A percentile compares a stretch with the other conserved stretches of the same genome.
Evolutionary conservation across 2,888 invertebrate species (phyloP).

Genomic region (Himalopsyche tibetana): DNA sequence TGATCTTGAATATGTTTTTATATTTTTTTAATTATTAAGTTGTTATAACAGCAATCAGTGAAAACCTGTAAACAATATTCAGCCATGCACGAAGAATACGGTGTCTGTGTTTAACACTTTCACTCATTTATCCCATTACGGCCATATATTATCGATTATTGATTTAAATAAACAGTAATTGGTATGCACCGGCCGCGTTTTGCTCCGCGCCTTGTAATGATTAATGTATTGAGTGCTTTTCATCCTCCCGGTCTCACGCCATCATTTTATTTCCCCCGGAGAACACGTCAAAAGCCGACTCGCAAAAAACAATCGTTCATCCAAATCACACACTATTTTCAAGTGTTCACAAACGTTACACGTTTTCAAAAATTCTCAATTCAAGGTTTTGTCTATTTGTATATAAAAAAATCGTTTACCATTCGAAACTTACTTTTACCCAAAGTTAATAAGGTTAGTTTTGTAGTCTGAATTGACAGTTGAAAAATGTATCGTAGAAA

Average conservation of each 20-base stretch:
- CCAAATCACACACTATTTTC: no score
- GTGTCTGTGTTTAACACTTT: slow-evolving; percentile 47
- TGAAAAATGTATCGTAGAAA: no score
- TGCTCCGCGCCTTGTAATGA: slow-evolving; percentile 11
- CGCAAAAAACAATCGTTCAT: no score
- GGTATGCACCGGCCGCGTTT: background rate
- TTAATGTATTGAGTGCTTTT: slow-evolving; percentile 16
- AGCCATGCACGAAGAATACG: slow-evolving; percentile 24
- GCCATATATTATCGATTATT: slow-evolving; percentile 46
- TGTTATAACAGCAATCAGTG: background rate
- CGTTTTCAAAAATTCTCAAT: no score
- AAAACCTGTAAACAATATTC: slow-evolving; percentile 9
- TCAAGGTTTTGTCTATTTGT: no score
- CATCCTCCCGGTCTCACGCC: background rate
- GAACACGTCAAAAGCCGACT: background rate
- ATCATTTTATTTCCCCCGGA: background rate
- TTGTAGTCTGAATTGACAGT: no score
- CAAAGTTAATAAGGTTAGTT: no score
- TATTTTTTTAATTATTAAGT: no score
- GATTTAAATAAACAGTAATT: slow-evolving; percentile 47
- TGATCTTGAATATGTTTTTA: no score
- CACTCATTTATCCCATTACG: slow-evolving; percentile 49
- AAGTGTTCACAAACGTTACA: no score
- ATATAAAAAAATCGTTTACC: no score
- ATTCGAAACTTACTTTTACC: no score